phyloP scores from a whole-genome alignment of 2,888 invertebrate species.

The Asteroscopus sphinx region DNA sequence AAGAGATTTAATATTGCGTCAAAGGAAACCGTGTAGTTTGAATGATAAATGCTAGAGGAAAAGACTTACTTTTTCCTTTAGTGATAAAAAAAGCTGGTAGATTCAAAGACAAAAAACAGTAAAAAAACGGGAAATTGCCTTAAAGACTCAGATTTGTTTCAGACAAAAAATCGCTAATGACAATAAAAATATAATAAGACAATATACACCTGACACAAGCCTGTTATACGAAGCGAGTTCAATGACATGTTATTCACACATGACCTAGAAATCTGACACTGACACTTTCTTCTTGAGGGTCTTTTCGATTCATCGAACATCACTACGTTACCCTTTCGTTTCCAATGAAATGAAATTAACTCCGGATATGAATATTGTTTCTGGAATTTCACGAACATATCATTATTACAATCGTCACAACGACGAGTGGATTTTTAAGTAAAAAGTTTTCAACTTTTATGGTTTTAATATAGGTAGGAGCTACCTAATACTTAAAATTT shows the following conservation, averaged over 20 bases:
- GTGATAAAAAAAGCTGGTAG: too few species aligned
- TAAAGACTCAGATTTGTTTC: too few species aligned
- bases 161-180: conserved; percentile 26
- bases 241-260: conserved; percentile 83
- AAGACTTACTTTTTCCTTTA: conserved; percentile 3
- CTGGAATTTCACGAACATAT: conserved; percentile 5
- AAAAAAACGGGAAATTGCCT: too few species aligned
- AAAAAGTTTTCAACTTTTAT: too few species aligned
- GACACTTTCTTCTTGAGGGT: conserved; percentile 84
- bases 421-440: too few species aligned
- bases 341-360: conserved; percentile 58
- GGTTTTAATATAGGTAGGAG: too few species aligned
- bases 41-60: conserved; percentile 25
- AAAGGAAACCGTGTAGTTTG: conserved; percentile 34
- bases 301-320: conserved; percentile 79
- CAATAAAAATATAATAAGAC: conserved; percentile 27
- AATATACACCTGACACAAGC: conserved; percentile 72
- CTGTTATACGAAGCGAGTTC: conserved; percentile 76
- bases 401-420: too few species aligned
- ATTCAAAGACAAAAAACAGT: too few species aligned
- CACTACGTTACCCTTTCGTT: conserved; percentile 67
- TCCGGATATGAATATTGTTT: conserved; percentile 40
- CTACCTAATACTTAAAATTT: too few species aligned
- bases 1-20: conserved; percentile 61
- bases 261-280: conserved; percentile 84